Conservation (phyloP, 2,888 invertebrate genomes). For the Lampropteryx suffumata region DNA sequence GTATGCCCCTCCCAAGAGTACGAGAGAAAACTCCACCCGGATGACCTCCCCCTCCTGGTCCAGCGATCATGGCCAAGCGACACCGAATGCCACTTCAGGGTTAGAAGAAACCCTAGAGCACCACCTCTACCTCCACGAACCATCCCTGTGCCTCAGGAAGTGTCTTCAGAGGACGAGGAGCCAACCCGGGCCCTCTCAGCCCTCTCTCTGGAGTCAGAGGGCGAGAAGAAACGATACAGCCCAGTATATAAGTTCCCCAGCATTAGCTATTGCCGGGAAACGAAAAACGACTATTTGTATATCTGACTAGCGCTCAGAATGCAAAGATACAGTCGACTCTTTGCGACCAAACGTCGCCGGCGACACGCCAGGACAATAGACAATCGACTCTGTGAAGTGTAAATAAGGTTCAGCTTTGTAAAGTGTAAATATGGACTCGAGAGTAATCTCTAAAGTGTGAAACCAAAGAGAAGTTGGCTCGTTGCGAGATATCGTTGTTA, state of each 20-base stretch:
- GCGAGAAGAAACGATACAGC: slow-evolving; percentile 69
- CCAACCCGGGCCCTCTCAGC: slow-evolving; percentile 70
- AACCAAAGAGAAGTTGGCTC: slow-evolving; percentile 69
- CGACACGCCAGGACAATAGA: slow-evolving; percentile 43
- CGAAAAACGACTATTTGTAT: slow-evolving; percentile 76
- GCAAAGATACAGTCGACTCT: slow-evolving; percentile 38
- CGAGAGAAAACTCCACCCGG: slow-evolving; percentile 93
- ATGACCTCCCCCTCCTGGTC: slow-evolving; percentile 91
- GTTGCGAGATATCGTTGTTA: slow-evolving; percentile 39
- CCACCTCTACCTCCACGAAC: slow-evolving; percentile 87
- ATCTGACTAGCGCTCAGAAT: slow-evolving; percentile 65
- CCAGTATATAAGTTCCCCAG: slow-evolving; percentile 78
- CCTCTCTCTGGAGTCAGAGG: slow-evolving; percentile 70
- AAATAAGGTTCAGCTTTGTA: slow-evolving; percentile 56
- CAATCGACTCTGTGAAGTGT: slow-evolving; percentile 64
- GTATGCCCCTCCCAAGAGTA: slow-evolving; percentile 91
- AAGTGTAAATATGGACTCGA: slow-evolving; percentile 55
- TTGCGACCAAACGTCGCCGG: slow-evolving; percentile 36
- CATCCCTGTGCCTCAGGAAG: slow-evolving; percentile 58
- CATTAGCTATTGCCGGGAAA: slow-evolving; percentile 72
- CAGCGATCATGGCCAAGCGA: slow-evolving; percentile 89
- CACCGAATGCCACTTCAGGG: slow-evolving; percentile 90
- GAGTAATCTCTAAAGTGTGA: slow-evolving; percentile 56
- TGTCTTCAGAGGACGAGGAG: slow-evolving; percentile 58
- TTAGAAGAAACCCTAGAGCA: slow-evolving; percentile 91